Evolutionary conservation across 1,140 invertebrate genomes (phyloP).

Genomic region (Diorhabda elongata): DNA sequence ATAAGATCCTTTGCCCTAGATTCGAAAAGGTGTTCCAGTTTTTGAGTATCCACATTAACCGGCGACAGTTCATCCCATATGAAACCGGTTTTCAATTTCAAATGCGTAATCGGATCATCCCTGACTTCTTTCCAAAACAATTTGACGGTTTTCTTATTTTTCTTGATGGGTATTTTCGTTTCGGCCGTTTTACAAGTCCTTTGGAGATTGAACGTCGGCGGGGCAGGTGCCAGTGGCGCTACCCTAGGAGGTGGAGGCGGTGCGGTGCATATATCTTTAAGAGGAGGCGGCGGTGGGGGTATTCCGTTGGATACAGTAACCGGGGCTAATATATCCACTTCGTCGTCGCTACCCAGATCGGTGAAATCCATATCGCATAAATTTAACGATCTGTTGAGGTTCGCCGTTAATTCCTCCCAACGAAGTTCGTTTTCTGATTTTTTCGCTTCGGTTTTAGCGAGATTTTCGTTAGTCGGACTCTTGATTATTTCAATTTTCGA

Average conservation of each 20-base stretch:
- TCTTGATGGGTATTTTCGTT: constrained; percentile 59
- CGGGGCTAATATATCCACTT: constrained; percentile 61
- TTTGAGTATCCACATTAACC: constrained; percentile 84
- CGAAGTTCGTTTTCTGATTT: constrained; percentile 91
- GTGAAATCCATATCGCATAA: constrained; percentile 97
- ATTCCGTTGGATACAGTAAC: constrained; percentile 58
- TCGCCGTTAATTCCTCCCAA: constrained; percentile 88
- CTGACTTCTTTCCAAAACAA: constrained; percentile 97
- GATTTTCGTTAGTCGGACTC: constrained; percentile 60
- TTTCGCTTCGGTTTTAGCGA: constrained; percentile 64
- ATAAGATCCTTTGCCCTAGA: constrained; percentile 93
- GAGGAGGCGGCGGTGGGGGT: constrained; percentile 69
- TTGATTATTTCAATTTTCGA: constrained; percentile 69
- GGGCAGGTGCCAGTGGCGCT: constrained; percentile 42
- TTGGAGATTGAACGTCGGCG: constrained; percentile 45
- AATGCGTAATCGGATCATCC: constrained; percentile 73
- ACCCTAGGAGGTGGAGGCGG: constrained; percentile 46
- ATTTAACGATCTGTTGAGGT: constrained; percentile 75
- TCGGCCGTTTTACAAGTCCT: constrained; percentile 43
- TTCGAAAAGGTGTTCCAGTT: constrained; percentile 96
- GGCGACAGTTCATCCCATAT: constrained; percentile 93
- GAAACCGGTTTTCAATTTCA: constrained; percentile 64
- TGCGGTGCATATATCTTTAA: constrained; percentile 46
- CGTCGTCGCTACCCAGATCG: constrained; percentile 80
- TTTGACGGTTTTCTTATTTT: constrained; percentile 97